Evolutionary conservation across 2,888 invertebrate species (phyloP), one percentile per base, ranked within the genome.

Genomic region (Adineta ricciae): DNA sequence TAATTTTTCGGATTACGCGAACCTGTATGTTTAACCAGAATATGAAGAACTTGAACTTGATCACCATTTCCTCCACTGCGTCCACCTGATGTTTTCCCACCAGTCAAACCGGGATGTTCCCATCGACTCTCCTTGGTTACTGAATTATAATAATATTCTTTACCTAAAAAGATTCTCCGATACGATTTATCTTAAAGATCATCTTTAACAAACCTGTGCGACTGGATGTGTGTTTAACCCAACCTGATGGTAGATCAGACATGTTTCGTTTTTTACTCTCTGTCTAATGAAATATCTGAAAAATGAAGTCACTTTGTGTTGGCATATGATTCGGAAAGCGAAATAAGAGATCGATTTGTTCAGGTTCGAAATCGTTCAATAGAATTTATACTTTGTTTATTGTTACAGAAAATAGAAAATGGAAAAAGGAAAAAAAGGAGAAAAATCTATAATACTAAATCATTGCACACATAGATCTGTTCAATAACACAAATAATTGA

Each of bases 71-170:
- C 52, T 32, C 27, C 82, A 19, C 41, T 78, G 38, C 41, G 78
- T 78, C 41, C 41, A 56, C 32, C 11, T 21, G 46, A 84, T n/a
- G 38, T 2, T 73, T 86, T 38, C 36, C 21, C 24, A 24, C 2
- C 41, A 16, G 7, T 64, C 41, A 64, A 72, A 46, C 27, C 56
- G 19, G 99, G 98, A 46, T 93, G 92, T 88, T 97, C 96, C 98
- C 98, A 99, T 90, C 98, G 98, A 85, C 96, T 96, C 90, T 97
- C 96, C 91, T 97, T 98, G 82, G 97, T 97, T 91, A 95, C 94
- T 87, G 94, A 92, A 91, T 99, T 98, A 87, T 98, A 92, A 91
- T 95, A 99, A 91, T 99, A 99, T 85, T 94, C 94, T 91, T 96
- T 94, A 86, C 96, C 97, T 85, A 49, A 36, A 56, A 5, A 32